Evolutionary conservation across 2,888 invertebrate genomes (phyloP), one percentile per base, ranked within the genome.

Genomic region (Heteromurus nitidus): DNA sequence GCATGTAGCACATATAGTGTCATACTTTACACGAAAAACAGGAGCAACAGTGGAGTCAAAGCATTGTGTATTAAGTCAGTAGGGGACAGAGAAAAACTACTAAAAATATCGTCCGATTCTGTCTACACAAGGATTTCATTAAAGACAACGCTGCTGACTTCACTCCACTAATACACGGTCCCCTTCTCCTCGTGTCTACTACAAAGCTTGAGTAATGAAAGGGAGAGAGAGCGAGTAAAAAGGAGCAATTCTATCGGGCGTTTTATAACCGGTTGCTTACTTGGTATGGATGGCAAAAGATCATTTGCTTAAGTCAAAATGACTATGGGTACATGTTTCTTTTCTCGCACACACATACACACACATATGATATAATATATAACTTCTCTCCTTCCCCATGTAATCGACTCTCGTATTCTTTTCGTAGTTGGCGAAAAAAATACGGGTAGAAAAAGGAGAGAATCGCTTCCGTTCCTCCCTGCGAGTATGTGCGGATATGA

Each of bases 221-320:
- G 30, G 67, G 55, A 31, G n/a, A 58, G 42, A 62, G 67, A 65
- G 67, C 2, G 31, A 18, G 47, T 47, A 42, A 72, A 72, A 53
- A 60, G 67, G 55, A 58, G 55, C 58, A 80, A 80, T 79, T 79
- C 64, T 7, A 47, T 44, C 18, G 28, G 26, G 20, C 47, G 72
- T 47, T n/a, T n/a, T 65, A 53, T 16, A 67, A 31, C 20, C 50
- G 53, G n/a, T 67, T 67, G 58, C 55, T 55, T 5, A 5, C n/a
- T 44, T 55, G 64, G 31, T 55, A 74, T 65, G 47, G 74, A 64
- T 31, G 55, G 55, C 55, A 67, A 60, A 72, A 26, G 72, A 80
- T 80, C 72, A 80, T 72, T 80, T 80, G 65, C 72, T 44, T 64
- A 80, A 72, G 72, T 72, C 72, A 72, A 64, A 79, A 58, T 80